phyloP scores from a whole-genome alignment of 1,140 invertebrate genomes.

The Trichonephila clavipes region DNA sequence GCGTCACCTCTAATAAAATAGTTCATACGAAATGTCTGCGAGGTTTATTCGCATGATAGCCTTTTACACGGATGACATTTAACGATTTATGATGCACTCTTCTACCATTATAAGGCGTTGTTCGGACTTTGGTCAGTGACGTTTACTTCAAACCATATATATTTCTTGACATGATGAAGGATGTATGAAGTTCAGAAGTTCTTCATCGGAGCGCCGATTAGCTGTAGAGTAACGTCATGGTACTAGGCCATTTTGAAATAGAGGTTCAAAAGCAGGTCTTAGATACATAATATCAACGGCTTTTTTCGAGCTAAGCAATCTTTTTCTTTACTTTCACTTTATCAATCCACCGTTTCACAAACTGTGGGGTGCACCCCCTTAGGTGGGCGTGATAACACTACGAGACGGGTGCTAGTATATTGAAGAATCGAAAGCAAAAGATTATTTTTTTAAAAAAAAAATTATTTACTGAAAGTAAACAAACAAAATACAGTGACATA shows the following conservation, averaged over 20 bases:
- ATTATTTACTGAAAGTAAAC: too few species aligned
- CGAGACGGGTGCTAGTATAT: too few species aligned
- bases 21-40: background rate
- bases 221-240: background rate
- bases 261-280: background rate
- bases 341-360: too few species aligned
- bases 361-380: too few species aligned
- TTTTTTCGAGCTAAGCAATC: too few species aligned
- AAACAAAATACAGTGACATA: too few species aligned
- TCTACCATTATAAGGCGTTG: background rate
- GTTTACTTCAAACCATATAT: background rate
- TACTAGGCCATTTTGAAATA: background rate
- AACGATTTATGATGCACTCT: conserved; percentile 8
- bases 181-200: background rate
- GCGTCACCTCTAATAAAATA: background rate
- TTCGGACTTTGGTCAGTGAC: background rate
- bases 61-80: background rate
- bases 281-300: too few species aligned
- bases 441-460: too few species aligned
- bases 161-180: background rate
- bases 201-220: background rate
- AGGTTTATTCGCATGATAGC: background rate
- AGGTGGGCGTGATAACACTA: too few species aligned
- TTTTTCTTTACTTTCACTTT: too few species aligned
- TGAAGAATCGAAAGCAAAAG: too few species aligned